phyloP scores from a whole-genome alignment of 2,113 vertebrate species.

The Malurus elegans region DNA sequence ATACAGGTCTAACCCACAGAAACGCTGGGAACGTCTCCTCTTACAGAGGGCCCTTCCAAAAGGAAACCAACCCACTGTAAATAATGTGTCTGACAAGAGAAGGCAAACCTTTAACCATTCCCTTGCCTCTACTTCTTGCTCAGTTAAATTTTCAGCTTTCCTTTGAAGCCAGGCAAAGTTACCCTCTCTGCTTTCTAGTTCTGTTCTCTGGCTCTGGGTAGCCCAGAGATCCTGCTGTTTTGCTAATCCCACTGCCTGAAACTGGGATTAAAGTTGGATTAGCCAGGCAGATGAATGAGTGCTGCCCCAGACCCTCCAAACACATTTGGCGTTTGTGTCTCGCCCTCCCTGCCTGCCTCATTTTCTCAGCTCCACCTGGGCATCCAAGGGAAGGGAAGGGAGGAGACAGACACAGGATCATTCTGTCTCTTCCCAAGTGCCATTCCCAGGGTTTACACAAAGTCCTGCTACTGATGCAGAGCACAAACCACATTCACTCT shows the following conservation, averaged over 20 bases:
- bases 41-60: slow-evolving; percentile 10
- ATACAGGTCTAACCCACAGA: not conserved
- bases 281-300: not conserved
- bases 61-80: slow-evolving; percentile 36
- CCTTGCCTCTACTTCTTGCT: not conserved
- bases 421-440: not conserved
- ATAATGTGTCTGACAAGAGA: slow-evolving; percentile 40
- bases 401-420: not conserved
- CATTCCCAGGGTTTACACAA: not conserved
- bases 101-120: slow-evolving; percentile 20
- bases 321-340: not conserved
- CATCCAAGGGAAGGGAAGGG: not conserved
- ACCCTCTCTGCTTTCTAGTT: not conserved
- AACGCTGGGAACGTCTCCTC: not conserved
- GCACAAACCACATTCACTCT: not conserved
- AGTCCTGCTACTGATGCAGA: not conserved
- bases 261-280: not conserved
- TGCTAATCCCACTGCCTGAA: not conserved
- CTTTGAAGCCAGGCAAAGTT: not conserved
- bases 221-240: not conserved
- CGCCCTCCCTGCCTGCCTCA: not conserved
- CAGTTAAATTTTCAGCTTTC: not conserved
- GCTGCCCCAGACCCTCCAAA: not conserved
- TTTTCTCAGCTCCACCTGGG: not conserved
- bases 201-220: not conserved